Evolutionary conservation across 1,140 invertebrate genomes (phyloP).

Genomic region (Gonatopus flavifemur): DNA sequence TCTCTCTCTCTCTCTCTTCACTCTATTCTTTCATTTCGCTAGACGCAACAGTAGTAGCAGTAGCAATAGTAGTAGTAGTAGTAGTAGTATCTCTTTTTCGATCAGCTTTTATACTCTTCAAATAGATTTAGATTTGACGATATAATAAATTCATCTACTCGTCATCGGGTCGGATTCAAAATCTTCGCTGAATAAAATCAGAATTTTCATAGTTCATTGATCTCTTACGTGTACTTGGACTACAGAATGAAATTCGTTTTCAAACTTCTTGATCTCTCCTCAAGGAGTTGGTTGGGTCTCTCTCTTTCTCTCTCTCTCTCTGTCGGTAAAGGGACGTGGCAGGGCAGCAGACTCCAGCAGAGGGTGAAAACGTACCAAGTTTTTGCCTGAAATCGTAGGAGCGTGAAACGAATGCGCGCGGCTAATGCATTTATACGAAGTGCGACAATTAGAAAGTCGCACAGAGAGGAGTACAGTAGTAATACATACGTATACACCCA

Average conservation of each 20-base stretch:
- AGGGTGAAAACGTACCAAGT: constrained; percentile 20
- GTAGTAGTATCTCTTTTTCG: too few species aligned
- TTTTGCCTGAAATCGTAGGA: constrained; percentile 32
- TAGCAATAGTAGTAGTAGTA: too few species aligned
- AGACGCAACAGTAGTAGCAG: constrained; percentile 8
- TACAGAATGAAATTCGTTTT: constrained; percentile 25
- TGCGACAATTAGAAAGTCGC: constrained; percentile 49
- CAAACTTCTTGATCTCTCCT: constrained; percentile 18
- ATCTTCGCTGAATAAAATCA: too few species aligned
- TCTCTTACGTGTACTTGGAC: too few species aligned
- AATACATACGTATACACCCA: too few species aligned
- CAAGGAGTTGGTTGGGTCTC: too few species aligned
- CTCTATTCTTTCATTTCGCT: not conserved
- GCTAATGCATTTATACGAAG: constrained; percentile 57
- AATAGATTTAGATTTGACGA: not conserved
- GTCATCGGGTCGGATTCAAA: too few species aligned
- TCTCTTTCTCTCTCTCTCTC: not conserved
- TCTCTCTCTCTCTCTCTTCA: not conserved
- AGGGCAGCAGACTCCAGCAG: constrained; percentile 19
- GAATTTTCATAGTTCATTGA: too few species aligned
- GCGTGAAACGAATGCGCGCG: constrained; percentile 50
- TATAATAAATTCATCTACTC: constrained; percentile 20
- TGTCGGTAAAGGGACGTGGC: constrained; percentile 10
- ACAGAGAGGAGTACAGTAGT: constrained; percentile 7
- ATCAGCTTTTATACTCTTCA: too few species aligned